A percentile compares a stretch with the other conserved stretches of the same genome.
Evolutionary conservation across 2,113 vertebrate species (phyloP).

Genomic region (Sprattus sprattus): DNA sequence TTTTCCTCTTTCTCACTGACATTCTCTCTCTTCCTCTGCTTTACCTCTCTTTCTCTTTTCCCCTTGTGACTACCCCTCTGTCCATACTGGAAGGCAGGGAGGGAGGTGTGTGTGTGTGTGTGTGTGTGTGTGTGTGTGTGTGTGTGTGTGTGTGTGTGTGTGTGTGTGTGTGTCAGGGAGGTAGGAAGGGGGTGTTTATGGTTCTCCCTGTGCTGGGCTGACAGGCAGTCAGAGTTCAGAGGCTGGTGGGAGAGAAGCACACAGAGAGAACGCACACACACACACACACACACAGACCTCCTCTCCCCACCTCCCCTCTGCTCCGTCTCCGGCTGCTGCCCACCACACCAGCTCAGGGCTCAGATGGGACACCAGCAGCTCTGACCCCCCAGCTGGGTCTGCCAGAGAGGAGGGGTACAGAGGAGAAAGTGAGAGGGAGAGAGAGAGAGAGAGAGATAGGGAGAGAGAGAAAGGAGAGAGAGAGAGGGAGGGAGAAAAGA

Average conservation of each 20-base stretch:
- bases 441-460: constrained; percentile 8
- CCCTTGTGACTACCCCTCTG: not conserved
- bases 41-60: not conserved
- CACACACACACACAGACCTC: not conserved
- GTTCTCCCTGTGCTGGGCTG: not conserved
- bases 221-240: not conserved
- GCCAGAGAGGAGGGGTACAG: not conserved
- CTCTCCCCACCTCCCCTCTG: not conserved
- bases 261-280: not conserved
- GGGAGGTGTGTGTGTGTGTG: not conserved
- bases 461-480: not conserved
- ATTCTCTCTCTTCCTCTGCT: not conserved
- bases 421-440: constrained; percentile 40
- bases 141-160: constrained; percentile 12
- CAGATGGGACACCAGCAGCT: not conserved
- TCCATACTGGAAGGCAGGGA: not conserved
- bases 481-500: constrained; percentile 37
- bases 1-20: not conserved
- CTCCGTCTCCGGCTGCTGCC: not conserved
- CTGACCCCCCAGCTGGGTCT: not conserved
- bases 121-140: constrained; percentile 5
- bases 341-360: constrained; percentile 5
- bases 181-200: not conserved
- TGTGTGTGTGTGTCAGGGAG: not conserved
- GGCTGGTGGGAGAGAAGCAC: not conserved